phyloP scores from a whole-genome alignment of 1,140 invertebrate species.

The Campoletis sonorensis region DNA sequence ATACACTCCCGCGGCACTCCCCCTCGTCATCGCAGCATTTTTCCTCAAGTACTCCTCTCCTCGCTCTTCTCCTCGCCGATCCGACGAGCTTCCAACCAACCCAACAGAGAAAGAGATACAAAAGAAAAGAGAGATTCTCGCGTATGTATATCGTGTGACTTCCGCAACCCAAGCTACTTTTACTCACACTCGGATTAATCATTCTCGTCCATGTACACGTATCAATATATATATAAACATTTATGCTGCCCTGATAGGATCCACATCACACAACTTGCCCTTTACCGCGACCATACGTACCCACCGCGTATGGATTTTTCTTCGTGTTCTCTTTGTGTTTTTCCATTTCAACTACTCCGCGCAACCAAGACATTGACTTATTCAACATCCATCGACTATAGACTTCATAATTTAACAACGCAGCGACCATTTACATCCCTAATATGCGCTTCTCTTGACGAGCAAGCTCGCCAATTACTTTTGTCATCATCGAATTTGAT shows the following conservation, averaged over 20 bases:
- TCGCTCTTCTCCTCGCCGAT: constrained; percentile 19
- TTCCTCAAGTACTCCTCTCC: constrained; percentile 24
- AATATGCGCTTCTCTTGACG: background rate
- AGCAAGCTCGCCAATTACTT: background rate
- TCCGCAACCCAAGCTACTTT: constrained; percentile 31
- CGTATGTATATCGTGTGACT: constrained; percentile 38
- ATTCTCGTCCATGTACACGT: background rate
- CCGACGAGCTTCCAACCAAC: constrained; percentile 2
- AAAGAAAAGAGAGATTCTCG: background rate
- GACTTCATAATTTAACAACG: constrained; percentile 8
- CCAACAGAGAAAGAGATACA: background rate
- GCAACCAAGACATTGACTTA: background rate
- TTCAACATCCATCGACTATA: background rate
- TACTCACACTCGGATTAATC: background rate
- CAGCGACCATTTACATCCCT: background rate
- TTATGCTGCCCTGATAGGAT: background rate
- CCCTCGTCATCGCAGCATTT: constrained; percentile 28
- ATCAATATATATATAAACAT: background rate
- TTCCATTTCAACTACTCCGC: background rate
- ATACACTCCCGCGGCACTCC: background rate
- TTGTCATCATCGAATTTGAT: too few relatives aligned
- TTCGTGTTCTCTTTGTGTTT: background rate
- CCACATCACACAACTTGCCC: constrained; percentile 8
- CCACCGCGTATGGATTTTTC: constrained; percentile 5
- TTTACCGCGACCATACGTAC: background rate